phyloP scores from a whole-genome alignment of 2,797 vertebrate species.

The Cyprinella venusta region DNA sequence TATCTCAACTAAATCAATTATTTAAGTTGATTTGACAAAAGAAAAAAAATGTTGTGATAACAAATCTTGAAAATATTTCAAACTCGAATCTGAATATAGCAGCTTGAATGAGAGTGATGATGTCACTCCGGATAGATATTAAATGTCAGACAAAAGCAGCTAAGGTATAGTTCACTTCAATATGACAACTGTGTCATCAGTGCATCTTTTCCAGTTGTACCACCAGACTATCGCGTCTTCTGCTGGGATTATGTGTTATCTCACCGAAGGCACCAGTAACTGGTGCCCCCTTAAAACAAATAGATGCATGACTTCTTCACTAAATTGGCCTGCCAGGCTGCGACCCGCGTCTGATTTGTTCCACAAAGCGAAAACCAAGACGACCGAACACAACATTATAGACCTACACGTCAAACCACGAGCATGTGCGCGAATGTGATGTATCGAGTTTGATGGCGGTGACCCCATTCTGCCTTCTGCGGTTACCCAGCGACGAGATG shows the following conservation, averaged over 20 bases:
- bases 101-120: not conserved
- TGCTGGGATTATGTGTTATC: not conserved
- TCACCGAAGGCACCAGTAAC: not conserved
- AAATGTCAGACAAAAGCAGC: not conserved
- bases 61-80: too few relatives aligned
- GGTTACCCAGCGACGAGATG: slow-evolving; percentile 72
- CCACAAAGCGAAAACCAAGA: slow-evolving; percentile 6
- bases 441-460: slow-evolving; percentile 76
- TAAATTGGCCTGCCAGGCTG: not conserved
- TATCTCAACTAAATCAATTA: too few relatives aligned
- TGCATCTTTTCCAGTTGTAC: not conserved
- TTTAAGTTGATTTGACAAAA: too few relatives aligned
- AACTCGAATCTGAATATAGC: not conserved
- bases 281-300: not conserved
- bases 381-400: not conserved
- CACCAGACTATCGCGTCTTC: not conserved
- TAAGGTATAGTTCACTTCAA: not conserved
- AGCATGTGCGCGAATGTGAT: slow-evolving; percentile 58
- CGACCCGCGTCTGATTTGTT: slow-evolving; percentile 8
- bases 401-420: not conserved
- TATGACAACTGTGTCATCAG: not conserved
- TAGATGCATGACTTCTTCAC: not conserved
- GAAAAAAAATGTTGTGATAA: too few relatives aligned
- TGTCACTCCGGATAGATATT: not conserved
- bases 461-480: slow-evolving; percentile 81